Percentiles rank a stretch among this genome's conserved stretches.
phyloP scores from a whole-genome alignment of 2,888 invertebrate genomes.

The Phyllotreta cruciferae region DNA sequence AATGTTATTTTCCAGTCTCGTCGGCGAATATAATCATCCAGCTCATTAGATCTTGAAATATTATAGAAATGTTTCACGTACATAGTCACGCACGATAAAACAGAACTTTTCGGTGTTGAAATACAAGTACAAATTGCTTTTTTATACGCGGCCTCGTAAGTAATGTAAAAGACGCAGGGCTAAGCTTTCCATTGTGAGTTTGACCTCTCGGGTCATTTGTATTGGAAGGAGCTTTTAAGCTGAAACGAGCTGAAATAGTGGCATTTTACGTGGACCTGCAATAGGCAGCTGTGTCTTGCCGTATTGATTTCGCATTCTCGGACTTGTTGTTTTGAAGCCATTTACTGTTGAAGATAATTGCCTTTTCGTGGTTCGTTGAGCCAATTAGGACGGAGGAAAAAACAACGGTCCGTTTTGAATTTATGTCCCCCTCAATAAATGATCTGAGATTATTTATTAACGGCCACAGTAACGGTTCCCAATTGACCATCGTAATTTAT shows the following conservation, averaged over 20 bases:
- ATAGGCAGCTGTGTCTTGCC: slow-evolving; percentile 49
- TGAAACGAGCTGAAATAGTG: slow-evolving; percentile 52
- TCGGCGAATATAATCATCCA: slow-evolving; percentile 29
- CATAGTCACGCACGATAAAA: slow-evolving; percentile 41
- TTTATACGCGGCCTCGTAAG: slow-evolving; percentile 51
- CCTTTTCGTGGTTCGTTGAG: slow-evolving; percentile 24
- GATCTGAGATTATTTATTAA: too few relatives aligned
- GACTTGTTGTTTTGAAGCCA: slow-evolving; percentile 34
- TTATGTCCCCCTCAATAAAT: too few relatives aligned
- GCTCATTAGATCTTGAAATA: slow-evolving; percentile 35
- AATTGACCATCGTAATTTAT: too few relatives aligned
- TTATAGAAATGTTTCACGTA: slow-evolving; percentile 33
- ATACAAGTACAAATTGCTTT: slow-evolving; percentile 51
- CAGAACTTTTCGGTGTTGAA: slow-evolving; percentile 44
- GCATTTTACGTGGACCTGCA: slow-evolving; percentile 54
- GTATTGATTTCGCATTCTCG: slow-evolving; percentile 53
- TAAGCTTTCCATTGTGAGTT: slow-evolving; percentile 49
- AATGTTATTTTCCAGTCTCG: slow-evolving; percentile 12
- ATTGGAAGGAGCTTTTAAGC: slow-evolving; percentile 54
- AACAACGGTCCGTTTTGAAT: too few relatives aligned
- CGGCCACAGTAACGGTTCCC: too few relatives aligned
- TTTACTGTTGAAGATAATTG: slow-evolving; percentile 30
- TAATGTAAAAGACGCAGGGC: slow-evolving; percentile 50
- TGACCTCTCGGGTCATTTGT: slow-evolving; percentile 55
- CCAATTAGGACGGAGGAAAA: slow-evolving; percentile 1